Conservation (phyloP, 1,140 invertebrate species). For the Zaprionus africanus region DNA sequence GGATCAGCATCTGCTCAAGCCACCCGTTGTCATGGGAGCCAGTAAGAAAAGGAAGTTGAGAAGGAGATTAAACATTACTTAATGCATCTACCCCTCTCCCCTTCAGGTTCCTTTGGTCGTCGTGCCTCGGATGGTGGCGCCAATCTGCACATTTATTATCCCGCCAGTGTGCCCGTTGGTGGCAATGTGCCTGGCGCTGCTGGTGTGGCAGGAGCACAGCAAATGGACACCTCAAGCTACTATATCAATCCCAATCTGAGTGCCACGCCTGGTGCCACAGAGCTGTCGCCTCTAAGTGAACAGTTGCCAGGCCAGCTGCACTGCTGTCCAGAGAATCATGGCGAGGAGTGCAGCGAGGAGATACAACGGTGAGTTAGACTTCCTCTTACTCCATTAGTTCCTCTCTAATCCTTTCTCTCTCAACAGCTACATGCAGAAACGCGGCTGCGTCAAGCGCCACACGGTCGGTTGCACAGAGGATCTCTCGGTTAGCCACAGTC, state of each 20-base stretch:
- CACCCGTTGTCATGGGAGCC: slow-evolving; percentile 94
- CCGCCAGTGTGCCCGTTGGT: slow-evolving; percentile 77
- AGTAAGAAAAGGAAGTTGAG: slow-evolving; percentile 86
- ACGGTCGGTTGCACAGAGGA: slow-evolving; percentile 85
- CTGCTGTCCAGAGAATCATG: slow-evolving; percentile 51
- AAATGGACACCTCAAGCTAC: slow-evolving; percentile 62
- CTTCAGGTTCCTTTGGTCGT: slow-evolving; percentile 90
- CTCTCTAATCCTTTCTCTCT: neutral
- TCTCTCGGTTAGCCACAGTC: slow-evolving; percentile 82
- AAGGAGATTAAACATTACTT: neutral
- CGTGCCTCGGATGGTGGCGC: slow-evolving; percentile 98
- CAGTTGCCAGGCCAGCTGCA: slow-evolving; percentile 53
- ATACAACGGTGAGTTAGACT: slow-evolving; percentile 68
- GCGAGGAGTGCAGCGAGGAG: slow-evolving; percentile 81
- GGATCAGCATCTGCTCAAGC: slow-evolving; percentile 96
- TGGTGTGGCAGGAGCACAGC: slow-evolving; percentile 26
- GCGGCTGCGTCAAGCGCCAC: slow-evolving; percentile 89
- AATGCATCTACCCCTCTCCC: slow-evolving; percentile 22
- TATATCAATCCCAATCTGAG: slow-evolving; percentile 67
- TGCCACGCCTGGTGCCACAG: slow-evolving; percentile 37
- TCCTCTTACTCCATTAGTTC: neutral
- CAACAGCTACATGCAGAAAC: slow-evolving; percentile 89
- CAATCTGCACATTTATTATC: slow-evolving; percentile 93
- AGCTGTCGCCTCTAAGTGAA: slow-evolving; percentile 61
- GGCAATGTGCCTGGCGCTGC: slow-evolving; percentile 34